Evolutionary conservation across 2,888 invertebrate genomes (phyloP).

Genomic region (Saturnia pavonia): DNA sequence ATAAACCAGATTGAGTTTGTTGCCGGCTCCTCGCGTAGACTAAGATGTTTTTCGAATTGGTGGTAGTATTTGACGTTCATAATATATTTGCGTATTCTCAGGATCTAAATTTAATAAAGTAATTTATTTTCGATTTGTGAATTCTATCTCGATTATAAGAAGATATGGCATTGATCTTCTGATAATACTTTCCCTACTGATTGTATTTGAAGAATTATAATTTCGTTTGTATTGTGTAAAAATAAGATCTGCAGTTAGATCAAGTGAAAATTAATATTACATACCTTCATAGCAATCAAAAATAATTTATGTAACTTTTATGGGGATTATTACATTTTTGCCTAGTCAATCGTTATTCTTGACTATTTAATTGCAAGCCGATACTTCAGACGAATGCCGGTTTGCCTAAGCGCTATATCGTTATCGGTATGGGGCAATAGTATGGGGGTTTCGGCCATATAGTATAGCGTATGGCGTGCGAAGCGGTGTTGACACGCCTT

Average conservation of each 20-base stretch:
- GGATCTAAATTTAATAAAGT: too few relatives aligned
- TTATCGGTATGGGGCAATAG: conserved; percentile 7
- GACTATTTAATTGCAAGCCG: conserved; percentile 43
- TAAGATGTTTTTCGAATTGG: too few relatives aligned
- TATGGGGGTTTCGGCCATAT: conserved; percentile 8
- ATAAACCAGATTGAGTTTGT: too few relatives aligned
- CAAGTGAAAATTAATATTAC: neutral
- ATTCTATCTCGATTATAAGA: neutral
- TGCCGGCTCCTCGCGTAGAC: too few relatives aligned
- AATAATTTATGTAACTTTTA: conserved; percentile 31
- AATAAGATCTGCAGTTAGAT: neutral
- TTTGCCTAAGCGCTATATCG: conserved; percentile 25
- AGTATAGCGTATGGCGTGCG: neutral
- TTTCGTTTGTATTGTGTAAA: neutral
- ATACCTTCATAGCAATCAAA: conserved; percentile 26
- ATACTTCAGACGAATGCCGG: conserved; percentile 49
- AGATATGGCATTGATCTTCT: neutral
- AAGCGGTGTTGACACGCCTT: neutral
- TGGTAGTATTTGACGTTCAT: too few relatives aligned
- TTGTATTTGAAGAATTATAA: neutral
- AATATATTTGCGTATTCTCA: too few relatives aligned
- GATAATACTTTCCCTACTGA: neutral
- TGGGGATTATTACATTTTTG: conserved; percentile 20
- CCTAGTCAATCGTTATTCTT: conserved; percentile 19
- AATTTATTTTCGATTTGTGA: too few relatives aligned